These are phyloP conservation scores for Tineola bisselliella DNA, from an alignment of 2,888 invertebrate genomes.

Conservation along the genomic window DNA sequence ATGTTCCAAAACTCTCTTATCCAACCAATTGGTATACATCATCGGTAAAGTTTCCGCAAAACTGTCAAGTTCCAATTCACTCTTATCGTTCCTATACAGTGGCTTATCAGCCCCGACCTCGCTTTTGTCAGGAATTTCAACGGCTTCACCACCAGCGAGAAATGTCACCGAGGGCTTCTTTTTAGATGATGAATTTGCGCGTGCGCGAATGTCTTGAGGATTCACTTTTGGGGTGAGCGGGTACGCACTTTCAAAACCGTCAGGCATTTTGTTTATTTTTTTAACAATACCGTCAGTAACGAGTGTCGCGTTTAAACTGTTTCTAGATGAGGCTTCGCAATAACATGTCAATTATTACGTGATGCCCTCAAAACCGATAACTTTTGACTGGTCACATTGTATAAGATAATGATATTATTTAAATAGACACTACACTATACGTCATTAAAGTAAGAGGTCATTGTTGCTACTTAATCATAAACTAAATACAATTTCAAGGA, in stretches of 20 bases:
- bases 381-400: constrained; percentile 36
- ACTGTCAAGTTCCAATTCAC: constrained; percentile 65
- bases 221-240: constrained; percentile 59
- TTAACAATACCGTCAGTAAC: constrained; percentile 11
- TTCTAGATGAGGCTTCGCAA: constrained; percentile 20
- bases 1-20: constrained; percentile 67
- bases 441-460: neutral
- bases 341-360: constrained; percentile 26
- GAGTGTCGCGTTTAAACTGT: constrained; percentile 1
- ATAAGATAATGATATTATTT: constrained; percentile 37
- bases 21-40: constrained; percentile 61
- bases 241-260: constrained; percentile 66
- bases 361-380: constrained; percentile 42
- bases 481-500: neutral
- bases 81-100: constrained; percentile 40
- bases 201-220: constrained; percentile 65
- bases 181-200: constrained; percentile 64
- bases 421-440: constrained; percentile 7
- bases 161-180: constrained; percentile 48
- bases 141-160: constrained; percentile 46
- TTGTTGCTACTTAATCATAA: constrained; percentile 1
- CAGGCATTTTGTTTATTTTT: constrained; percentile 58
- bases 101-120: constrained; percentile 48
- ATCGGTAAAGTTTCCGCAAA: constrained; percentile 61
- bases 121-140: constrained; percentile 59